Percentiles rank a stretch among this genome's conserved stretches.
These are phyloP conservation scores for Lasioglossum baleicum DNA, from an alignment of 1,140 invertebrate species.

Conservation along the genomic window DNA sequence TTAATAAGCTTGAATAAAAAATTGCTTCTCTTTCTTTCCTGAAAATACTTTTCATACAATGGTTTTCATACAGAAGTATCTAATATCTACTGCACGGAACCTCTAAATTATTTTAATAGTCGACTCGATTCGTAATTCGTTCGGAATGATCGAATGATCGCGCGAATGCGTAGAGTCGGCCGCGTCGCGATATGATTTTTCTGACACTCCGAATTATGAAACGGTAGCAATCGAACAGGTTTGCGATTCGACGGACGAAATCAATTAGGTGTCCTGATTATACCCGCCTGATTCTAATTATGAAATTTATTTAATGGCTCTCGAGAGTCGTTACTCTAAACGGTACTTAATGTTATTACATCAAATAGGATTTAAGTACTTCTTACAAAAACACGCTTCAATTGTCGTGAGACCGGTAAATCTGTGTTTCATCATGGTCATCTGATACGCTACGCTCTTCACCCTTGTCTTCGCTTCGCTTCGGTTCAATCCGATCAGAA, in stretches of 20 bases:
- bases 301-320: conserved; percentile 33
- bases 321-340: conserved; percentile 42
- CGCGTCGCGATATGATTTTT: background rate
- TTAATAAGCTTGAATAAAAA: no score
- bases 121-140: no score
- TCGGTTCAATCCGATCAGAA: no score
- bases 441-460: background rate
- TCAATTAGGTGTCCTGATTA: conserved; percentile 28
- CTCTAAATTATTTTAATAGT: no score
- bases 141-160: background rate
- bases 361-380: conserved; percentile 39
- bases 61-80: no score
- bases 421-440: background rate
- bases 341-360: conserved; percentile 45
- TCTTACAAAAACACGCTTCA: conserved; percentile 39
- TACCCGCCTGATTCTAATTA: conserved; percentile 41
- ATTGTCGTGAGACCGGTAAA: conserved; percentile 47
- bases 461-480: background rate
- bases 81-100: no score
- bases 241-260: conserved; percentile 8
- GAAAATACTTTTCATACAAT: no score
- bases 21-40: no score
- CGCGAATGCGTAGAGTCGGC: no score
- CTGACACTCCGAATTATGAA: background rate
- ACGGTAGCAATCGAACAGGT: background rate